Percentiles rank a stretch among this genome's conserved stretches.
Evolutionary conservation across 2,888 invertebrate species (phyloP).

Genomic region (Epinotia ramella): DNA sequence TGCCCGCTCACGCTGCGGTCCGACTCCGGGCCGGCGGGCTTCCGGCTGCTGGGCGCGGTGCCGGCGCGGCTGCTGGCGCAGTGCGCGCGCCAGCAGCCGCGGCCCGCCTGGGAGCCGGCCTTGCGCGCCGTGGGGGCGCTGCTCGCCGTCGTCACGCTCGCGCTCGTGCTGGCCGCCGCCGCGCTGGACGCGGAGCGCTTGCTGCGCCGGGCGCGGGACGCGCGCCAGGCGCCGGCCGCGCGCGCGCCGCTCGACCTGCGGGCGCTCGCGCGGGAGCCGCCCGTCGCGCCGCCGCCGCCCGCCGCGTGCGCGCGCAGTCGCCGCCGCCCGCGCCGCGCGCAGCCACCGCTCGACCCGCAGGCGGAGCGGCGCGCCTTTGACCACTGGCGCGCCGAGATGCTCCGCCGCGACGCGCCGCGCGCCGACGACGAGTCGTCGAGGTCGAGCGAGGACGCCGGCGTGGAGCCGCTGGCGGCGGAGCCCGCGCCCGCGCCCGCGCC

Average conservation of each 20-base stretch:
- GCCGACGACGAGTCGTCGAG: conserved; percentile 60
- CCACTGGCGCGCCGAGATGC: conserved; percentile 70
- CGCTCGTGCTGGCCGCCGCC: conserved; percentile 64
- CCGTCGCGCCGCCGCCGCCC: conserved; percentile 40
- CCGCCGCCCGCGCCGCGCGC: conserved; percentile 39
- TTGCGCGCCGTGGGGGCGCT: conserved; percentile 76
- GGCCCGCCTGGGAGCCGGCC: conserved; percentile 85
- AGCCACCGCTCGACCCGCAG: conserved; percentile 58
- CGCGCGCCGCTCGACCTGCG: conserved; percentile 59
- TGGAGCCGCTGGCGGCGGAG: conserved; percentile 16
- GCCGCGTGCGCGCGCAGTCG: conserved; percentile 29
- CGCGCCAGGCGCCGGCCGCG: conserved; percentile 50
- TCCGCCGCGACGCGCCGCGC: conserved; percentile 53
- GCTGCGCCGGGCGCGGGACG: conserved; percentile 54
- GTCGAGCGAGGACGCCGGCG: conserved; percentile 64
- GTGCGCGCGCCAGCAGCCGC: conserved; percentile 64
- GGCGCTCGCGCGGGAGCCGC: conserved; percentile 27
- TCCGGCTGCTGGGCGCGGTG: conserved; percentile 58
- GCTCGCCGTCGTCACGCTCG: conserved; percentile 62
- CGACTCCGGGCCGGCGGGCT: conserved; percentile 57
- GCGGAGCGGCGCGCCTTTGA: conserved; percentile 73
- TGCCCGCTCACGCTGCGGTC: conserved; percentile 59
- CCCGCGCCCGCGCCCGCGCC: conserved; percentile 25
- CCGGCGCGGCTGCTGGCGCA: conserved; percentile 61
- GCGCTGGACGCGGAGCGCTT: conserved; percentile 59